Evolutionary conservation across 2,888 invertebrate genomes (phyloP), one percentile per base, ranked within the genome.

Genomic region (Scaptomyza cyrtandrae): DNA sequence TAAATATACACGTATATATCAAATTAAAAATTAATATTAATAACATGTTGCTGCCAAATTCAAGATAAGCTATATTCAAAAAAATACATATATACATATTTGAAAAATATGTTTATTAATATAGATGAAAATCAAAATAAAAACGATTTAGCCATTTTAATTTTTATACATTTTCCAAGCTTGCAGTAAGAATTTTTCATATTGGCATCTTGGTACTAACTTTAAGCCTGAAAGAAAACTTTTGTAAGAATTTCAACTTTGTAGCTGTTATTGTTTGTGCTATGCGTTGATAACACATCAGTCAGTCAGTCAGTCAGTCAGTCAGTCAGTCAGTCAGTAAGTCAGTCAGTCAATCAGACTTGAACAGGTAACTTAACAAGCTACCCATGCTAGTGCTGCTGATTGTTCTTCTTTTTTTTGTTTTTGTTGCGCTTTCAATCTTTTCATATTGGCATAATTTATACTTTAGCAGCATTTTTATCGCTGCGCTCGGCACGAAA

Each of bases 391-490:
- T 49, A 37, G 10, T 29, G 49, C 13, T 24, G 19, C 31, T 53
- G 13, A 16, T 37, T 39, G 13, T 46, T 27, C 14, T 49, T 27
- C 7, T 44, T 46, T 16, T 16, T 29, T 10, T 31, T 54, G 1
- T 48, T 44, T 59, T 27, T 27, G 44, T 44, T 55, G 56, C 33
- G 16, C 16, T 41, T 67, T 68, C 57, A 52, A 60, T 59, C 82
- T 81, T 84, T 82, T 75, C 71, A 75, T 86, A 77, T 83, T 85
- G 88, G 80, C 83, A 83, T 83, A 88, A 83, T 83, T 83, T 83
- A 83, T 83, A 83, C 88, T 77, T 85, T 88, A 77, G 88, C 86
- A 83, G 83, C 83, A 88, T 82, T 83, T 83, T 88, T 83, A 83
- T 83, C 88, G 83, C 88, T 84, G 88, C 80, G 86, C 83, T 88